phyloP scores from a whole-genome alignment of 2,797 vertebrate species.

The Sebastes cheni region DNA sequence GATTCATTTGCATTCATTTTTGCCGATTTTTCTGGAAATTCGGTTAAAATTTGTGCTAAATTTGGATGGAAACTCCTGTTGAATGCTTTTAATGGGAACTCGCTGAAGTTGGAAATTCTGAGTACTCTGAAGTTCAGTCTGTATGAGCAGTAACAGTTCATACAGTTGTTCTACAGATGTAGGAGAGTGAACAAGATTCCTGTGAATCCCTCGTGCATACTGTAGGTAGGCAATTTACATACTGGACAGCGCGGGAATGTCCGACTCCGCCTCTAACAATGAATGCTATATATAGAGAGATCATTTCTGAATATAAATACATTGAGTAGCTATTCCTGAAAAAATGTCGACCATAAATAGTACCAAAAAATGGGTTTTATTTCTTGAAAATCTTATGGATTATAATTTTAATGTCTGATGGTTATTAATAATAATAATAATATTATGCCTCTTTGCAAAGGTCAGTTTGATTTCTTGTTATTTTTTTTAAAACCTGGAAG shows the following conservation, averaged over 20 bases:
- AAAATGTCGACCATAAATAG: not conserved
- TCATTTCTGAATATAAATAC: not conserved
- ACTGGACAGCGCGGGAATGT: not conserved
- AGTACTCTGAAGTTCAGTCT: not conserved
- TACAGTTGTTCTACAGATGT: not conserved
- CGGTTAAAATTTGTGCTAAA: not conserved
- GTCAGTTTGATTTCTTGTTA: not conserved
- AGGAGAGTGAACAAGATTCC: not conserved
- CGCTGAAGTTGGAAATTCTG: not conserved
- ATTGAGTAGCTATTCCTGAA: not conserved
- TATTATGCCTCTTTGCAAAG: not conserved
- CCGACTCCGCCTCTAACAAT: not conserved
- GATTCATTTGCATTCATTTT: not conserved
- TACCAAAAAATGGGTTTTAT: not conserved
- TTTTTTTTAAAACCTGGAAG: not conserved
- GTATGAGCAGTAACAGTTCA: not conserved
- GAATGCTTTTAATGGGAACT: not conserved
- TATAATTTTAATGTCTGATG: not conserved
- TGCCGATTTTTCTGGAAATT: not conserved
- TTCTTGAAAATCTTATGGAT: not conserved
- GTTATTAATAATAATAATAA: not conserved
- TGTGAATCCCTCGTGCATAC: not conserved
- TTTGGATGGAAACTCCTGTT: not conserved
- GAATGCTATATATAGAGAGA: not conserved
- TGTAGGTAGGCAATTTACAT: not conserved